phyloP scores from a whole-genome alignment of 2,113 vertebrate genomes.

The Pantherophis guttatus region DNA sequence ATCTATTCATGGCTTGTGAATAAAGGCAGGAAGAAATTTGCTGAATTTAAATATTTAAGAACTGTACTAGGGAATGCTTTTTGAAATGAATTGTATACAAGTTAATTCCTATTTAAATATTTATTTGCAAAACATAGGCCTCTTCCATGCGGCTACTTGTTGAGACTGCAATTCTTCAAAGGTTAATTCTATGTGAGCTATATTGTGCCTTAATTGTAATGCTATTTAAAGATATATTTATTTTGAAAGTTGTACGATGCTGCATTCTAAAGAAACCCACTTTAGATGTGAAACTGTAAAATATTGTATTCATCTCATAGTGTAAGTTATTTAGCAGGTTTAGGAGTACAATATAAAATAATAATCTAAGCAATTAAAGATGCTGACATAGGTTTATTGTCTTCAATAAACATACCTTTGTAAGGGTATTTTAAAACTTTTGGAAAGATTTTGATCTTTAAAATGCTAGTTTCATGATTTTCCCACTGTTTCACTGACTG shows the following conservation, averaged over 20 bases:
- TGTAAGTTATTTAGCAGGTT: constrained; percentile 99
- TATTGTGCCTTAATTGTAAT: constrained; percentile 98
- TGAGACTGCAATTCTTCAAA: constrained; percentile 76
- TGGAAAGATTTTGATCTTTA: constrained; percentile 81
- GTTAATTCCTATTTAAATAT: constrained; percentile 78
- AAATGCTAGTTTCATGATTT: constrained; percentile 78
- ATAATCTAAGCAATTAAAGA: constrained; percentile 97
- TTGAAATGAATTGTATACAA: constrained; percentile 73
- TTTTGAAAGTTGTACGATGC: constrained; percentile 95
- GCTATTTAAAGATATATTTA: constrained; percentile 99
- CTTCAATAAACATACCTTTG: constrained; percentile 96
- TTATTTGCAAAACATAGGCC: constrained; percentile 71
- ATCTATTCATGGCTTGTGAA: constrained; percentile 72
- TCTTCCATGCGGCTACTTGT: constrained; percentile 65
- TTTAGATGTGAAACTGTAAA: constrained; percentile 97
- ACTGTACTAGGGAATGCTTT: constrained; percentile 67
- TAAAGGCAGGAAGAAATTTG: constrained; percentile 72
- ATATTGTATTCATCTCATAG: constrained; percentile 99
- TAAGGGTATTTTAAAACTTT: constrained; percentile 81
- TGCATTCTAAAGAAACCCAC: constrained; percentile 89
- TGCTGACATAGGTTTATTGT: constrained; percentile 96
- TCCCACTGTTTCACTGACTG: constrained; percentile 43
- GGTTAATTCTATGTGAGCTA: constrained; percentile 80
- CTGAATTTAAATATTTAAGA: constrained; percentile 76
- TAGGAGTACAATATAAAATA: constrained; percentile 90